phyloP scores from a whole-genome alignment of 1,140 invertebrate genomes.

The Holotrichia oblita region DNA sequence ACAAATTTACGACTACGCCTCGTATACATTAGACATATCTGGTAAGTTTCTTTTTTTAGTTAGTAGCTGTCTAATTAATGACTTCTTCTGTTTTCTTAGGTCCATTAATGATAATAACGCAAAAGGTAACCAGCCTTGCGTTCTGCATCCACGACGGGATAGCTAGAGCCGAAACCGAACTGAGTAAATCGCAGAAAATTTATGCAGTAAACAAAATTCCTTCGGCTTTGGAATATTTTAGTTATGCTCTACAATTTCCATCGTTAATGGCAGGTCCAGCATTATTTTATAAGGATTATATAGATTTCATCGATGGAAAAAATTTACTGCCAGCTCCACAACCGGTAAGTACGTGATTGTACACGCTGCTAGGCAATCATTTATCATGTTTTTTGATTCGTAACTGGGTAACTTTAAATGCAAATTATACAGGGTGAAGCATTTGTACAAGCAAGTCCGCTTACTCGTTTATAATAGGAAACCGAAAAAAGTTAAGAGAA shows the following conservation, averaged over 20 bases:
- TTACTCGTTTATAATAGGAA: no score
- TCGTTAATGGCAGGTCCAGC: conserved; percentile 93
- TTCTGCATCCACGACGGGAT: conserved; percentile 91
- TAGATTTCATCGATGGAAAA: conserved; percentile 87
- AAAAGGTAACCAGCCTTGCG: conserved; percentile 93
- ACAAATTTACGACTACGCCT: conserved; percentile 87
- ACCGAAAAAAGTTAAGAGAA: no score
- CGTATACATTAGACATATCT: conserved; percentile 91
- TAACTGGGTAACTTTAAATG: no score
- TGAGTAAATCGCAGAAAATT: conserved; percentile 75
- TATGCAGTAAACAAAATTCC: conserved; percentile 78
- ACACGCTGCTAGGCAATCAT: no score
- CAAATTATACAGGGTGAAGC: no score
- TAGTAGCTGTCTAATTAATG: no score
- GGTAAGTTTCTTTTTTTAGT: no score
- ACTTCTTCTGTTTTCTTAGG: conserved; percentile 66
- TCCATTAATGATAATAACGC: conserved; percentile 96
- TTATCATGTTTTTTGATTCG: no score
- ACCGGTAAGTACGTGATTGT: conserved; percentile 41
- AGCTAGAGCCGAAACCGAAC: conserved; percentile 68
- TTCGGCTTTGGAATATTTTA: conserved; percentile 82
- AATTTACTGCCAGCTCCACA: conserved; percentile 53
- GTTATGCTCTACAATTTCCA: conserved; percentile 92
- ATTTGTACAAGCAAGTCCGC: no score
- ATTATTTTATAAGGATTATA: conserved; percentile 92